phyloP scores from a whole-genome alignment of 2,113 vertebrate genomes.

The Austrofundulus limnaeus region DNA sequence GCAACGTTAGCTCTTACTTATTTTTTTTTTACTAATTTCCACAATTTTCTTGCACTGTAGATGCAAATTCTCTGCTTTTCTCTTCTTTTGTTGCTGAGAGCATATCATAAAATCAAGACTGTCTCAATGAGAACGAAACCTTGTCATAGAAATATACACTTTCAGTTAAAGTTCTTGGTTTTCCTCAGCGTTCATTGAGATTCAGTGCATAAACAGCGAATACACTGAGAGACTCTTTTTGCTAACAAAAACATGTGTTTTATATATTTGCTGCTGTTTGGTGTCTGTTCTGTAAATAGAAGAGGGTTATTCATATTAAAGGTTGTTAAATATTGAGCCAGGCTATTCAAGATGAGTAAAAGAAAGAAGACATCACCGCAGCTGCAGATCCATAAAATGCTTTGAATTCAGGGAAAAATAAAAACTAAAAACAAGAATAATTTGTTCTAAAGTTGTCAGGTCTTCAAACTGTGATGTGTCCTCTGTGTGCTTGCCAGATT shows the following conservation, averaged over 20 bases:
- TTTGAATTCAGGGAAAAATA: constrained; percentile 31
- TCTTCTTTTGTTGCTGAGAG: not conserved
- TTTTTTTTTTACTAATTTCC: too few species aligned
- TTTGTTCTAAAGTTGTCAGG: constrained; percentile 33
- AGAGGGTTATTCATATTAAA: not conserved
- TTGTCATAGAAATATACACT: too few species aligned
- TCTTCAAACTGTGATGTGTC: constrained; percentile 24
- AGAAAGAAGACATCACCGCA: constrained; percentile 8
- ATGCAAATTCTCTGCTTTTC: not conserved
- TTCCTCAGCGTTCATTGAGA: not conserved
- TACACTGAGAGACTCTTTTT: not conserved
- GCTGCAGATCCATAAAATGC: constrained; percentile 15
- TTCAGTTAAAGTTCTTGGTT: too few species aligned
- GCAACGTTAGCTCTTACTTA: too few species aligned
- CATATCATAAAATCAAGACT: too few species aligned
- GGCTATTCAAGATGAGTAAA: constrained; percentile 1
- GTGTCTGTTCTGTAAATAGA: not conserved
- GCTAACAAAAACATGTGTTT: not conserved
- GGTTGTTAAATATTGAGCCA: constrained; percentile 10
- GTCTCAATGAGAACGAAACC: too few species aligned
- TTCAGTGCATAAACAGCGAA: not conserved
- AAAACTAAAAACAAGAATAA: constrained; percentile 25
- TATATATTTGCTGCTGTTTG: not conserved
- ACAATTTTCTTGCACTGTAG: not conserved
- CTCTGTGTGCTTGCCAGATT: constrained; percentile 44